A percentile compares a stretch with the other conserved stretches of the same genome.
Evolutionary conservation across 2,888 invertebrate genomes (phyloP).

Genomic region (Nemapogon koenigi): DNA sequence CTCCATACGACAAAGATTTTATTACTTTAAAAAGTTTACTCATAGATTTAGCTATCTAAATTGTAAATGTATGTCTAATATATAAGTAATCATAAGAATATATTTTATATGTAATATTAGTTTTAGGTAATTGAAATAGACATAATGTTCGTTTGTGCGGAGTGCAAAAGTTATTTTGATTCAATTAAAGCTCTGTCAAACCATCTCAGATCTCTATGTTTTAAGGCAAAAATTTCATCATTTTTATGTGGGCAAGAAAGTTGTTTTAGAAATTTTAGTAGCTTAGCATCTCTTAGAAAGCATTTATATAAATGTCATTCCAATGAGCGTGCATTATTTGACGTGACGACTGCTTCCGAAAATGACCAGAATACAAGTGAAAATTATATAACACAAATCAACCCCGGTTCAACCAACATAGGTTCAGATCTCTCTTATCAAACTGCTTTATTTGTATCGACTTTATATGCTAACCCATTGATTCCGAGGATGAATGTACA

Average conservation of each 20-base stretch:
- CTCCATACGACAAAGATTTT: background rate
- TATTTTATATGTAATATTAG: background rate
- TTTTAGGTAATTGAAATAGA: background rate
- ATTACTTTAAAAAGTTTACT: background rate
- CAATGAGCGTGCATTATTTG: no score
- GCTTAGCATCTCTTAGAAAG: no score
- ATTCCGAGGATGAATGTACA: constrained; percentile 1
- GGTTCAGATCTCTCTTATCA: background rate
- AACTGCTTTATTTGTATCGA: background rate
- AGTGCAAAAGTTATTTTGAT: background rate
- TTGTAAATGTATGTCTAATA: background rate
- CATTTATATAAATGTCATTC: no score
- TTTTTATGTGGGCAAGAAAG: constrained; percentile 1
- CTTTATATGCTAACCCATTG: constrained; percentile 1
- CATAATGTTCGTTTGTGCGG: background rate
- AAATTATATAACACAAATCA: background rate
- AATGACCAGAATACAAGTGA: background rate
- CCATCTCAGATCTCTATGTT: background rate
- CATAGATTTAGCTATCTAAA: background rate
- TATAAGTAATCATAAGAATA: background rate
- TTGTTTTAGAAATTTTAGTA: no score
- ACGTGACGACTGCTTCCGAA: no score
- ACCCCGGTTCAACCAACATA: background rate
- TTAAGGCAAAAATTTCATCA: background rate
- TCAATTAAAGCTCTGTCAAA: background rate